Conservation (phyloP, 2,113 vertebrate species). For the Oryzias javanicus region DNA sequence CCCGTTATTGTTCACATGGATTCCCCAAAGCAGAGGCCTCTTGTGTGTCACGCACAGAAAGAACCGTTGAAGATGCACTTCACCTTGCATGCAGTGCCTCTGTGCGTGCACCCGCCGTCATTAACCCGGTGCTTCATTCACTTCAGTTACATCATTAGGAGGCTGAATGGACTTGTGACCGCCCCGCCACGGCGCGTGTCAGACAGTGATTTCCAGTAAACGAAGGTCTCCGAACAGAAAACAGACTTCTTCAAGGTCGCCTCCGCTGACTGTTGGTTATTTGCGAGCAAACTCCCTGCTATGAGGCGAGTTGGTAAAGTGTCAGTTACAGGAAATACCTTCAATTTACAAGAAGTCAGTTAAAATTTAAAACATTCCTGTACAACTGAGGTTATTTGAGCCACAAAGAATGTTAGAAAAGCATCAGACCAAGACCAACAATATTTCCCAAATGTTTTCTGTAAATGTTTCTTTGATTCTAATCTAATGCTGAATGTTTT, state of each 20-base stretch:
- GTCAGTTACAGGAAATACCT: slow-evolving; percentile 29
- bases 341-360: no score
- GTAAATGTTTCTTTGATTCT: no score
- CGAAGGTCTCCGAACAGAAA: slow-evolving; percentile 3
- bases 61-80: slow-evolving; percentile 39
- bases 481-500: no score
- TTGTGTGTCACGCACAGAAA: slow-evolving; percentile 28
- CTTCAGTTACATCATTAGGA: slow-evolving; percentile 29
- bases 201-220: slow-evolving; percentile 8
- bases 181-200: not conserved
- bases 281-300: slow-evolving; percentile 18
- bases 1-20: not conserved
- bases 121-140: slow-evolving; percentile 41
- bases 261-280: slow-evolving; percentile 30
- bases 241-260: not conserved
- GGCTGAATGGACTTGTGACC: slow-evolving; percentile 1
- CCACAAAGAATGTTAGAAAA: no score
- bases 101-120: slow-evolving; percentile 31
- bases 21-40: slow-evolving; percentile 3
- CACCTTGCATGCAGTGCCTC: slow-evolving; percentile 28
- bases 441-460: no score
- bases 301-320: slow-evolving; percentile 5
- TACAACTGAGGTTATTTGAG: no score
- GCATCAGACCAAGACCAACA: no score
- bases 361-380: no score